Conservation (phyloP, 2,888 invertebrate genomes). For the Eueremaeus valkanovi region DNA sequence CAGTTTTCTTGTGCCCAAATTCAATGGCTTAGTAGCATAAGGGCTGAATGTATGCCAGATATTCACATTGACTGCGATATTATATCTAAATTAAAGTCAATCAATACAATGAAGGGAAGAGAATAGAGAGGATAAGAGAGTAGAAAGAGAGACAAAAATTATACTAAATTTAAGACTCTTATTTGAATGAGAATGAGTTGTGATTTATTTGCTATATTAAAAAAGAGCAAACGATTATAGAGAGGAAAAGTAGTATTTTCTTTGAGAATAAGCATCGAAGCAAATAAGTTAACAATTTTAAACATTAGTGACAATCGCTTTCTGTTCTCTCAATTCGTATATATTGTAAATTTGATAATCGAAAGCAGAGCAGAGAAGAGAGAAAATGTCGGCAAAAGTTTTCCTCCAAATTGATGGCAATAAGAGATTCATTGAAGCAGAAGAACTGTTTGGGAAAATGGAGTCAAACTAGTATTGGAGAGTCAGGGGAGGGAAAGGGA, state of each 20-base stretch:
- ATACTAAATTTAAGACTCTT: background rate
- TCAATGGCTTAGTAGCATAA: background rate
- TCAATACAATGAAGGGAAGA: background rate
- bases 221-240: background rate
- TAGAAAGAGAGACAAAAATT: background rate
- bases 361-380: background rate
- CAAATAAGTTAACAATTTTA: conserved; percentile 28
- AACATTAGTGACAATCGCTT: conserved; percentile 29
- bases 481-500: background rate
- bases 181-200: background rate
- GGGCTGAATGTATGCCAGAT: background rate
- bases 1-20: conserved; percentile 30
- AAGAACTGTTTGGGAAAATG: conserved; percentile 15
- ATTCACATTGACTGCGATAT: background rate
- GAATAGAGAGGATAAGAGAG: background rate
- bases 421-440: conserved; percentile 32
- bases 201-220: background rate
- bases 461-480: background rate
- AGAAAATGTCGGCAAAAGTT: conserved; percentile 26
- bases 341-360: background rate
- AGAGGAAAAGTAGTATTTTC: background rate
- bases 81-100: conserved; percentile 8
- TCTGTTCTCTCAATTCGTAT: background rate
- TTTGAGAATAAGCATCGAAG: conserved; percentile 10
- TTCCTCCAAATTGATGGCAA: conserved; percentile 32